phyloP scores from a whole-genome alignment of 2,888 invertebrate genomes.

The Chrysolina haemoptera region DNA sequence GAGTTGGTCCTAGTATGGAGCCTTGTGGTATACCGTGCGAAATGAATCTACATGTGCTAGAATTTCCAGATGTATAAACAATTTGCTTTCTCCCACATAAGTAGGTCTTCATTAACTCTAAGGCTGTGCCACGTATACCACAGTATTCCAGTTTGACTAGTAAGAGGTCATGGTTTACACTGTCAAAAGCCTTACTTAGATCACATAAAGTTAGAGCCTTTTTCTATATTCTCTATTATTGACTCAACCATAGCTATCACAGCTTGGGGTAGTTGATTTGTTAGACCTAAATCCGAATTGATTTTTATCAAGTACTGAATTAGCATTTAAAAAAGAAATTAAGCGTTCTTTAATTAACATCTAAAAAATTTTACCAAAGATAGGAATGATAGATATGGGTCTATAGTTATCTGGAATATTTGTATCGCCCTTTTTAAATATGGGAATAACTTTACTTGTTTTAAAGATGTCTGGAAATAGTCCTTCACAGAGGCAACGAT shows the following conservation, averaged over 20 bases:
- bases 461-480: too few species aligned
- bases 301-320: constrained; percentile 4
- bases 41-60: constrained; percentile 12
- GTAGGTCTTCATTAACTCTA: not conserved
- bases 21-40: too few species aligned
- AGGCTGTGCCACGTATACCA: constrained; percentile 5
- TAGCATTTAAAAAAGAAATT: too few species aligned
- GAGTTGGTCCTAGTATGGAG: constrained; percentile 22
- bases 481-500: too few species aligned
- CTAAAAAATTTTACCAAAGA: too few species aligned
- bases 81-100: too few species aligned
- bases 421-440: too few species aligned
- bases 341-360: too few species aligned
- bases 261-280: constrained; percentile 9
- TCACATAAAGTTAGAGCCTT: not conserved
- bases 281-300: not conserved
- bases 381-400: too few species aligned
- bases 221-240: constrained; percentile 5
- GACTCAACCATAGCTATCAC: not conserved
- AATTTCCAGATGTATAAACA: too few species aligned
- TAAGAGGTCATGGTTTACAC: constrained; percentile 6
- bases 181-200: constrained; percentile 13
- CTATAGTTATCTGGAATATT: too few species aligned
- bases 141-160: not conserved
- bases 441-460: too few species aligned